Evolutionary conservation across 2,113 vertebrate species (phyloP).

Genomic region (Urocitellus parryii): DNA sequence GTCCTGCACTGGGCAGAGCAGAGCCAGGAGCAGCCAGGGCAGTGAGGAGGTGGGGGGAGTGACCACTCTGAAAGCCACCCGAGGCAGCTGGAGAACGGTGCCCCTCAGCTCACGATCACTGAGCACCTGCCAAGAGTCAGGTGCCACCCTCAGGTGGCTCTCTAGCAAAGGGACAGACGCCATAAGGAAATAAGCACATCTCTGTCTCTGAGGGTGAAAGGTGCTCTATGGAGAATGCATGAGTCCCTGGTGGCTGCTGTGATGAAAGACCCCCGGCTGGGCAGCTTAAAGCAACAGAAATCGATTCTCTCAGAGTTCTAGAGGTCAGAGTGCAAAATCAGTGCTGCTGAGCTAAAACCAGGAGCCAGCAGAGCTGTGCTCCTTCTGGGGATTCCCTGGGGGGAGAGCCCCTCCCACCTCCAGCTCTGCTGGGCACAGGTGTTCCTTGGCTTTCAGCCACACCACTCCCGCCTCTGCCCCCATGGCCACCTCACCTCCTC

Average conservation of each 20-base stretch:
- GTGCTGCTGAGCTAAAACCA: background rate
- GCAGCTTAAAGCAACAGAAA: too few relatives aligned
- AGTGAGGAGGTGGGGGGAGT: background rate
- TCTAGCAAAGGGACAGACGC: background rate
- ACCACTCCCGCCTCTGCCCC: background rate
- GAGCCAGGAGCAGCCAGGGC: background rate
- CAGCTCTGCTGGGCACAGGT: background rate
- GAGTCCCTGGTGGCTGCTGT: background rate
- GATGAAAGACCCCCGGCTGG: too few relatives aligned
- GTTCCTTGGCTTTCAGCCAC: background rate
- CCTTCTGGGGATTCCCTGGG: background rate
- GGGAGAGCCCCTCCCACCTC: background rate
- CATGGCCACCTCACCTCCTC: background rate
- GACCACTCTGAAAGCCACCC: background rate
- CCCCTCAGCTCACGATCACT: background rate
- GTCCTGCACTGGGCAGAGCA: background rate
- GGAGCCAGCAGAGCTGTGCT: background rate
- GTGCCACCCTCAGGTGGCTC: background rate
- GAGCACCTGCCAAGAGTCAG: background rate
- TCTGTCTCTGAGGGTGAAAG: fast-evolving
- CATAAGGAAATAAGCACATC: background rate
- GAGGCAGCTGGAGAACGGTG: too few relatives aligned
- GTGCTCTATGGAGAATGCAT: too few relatives aligned
- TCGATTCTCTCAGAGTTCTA: background rate
- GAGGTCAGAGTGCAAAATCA: too few relatives aligned